These are phyloP conservation scores for Malurus cyaneus DNA, from an alignment of 2,113 vertebrate species.

Conservation along the genomic window DNA sequence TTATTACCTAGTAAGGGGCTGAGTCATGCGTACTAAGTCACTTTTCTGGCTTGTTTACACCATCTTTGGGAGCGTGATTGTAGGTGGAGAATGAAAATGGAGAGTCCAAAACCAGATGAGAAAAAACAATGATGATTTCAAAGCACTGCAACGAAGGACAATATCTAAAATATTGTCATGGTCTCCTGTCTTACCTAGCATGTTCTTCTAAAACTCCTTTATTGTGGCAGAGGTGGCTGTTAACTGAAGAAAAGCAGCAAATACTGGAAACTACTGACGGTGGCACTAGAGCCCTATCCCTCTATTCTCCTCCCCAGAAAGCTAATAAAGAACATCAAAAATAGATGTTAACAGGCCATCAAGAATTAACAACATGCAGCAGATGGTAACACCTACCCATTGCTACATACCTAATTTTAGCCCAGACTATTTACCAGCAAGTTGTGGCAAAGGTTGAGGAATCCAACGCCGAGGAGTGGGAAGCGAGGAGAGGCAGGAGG, in stretches of 20 bases:
- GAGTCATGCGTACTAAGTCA: background rate
- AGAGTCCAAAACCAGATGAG: background rate
- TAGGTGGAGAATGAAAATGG: background rate
- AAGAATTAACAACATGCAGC: slow-evolving; percentile 47
- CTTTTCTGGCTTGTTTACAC: background rate
- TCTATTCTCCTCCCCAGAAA: background rate
- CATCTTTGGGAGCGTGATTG: background rate
- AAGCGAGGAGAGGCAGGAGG: background rate
- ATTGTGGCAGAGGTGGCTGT: background rate
- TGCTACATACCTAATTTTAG: slow-evolving; percentile 49
- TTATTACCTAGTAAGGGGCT: background rate
- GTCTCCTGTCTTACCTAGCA: background rate
- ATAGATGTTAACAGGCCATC: slow-evolving; percentile 45
- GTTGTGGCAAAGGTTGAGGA: slow-evolving; percentile 46
- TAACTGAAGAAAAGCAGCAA: background rate
- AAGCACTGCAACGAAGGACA: background rate
- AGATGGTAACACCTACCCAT: slow-evolving; percentile 62
- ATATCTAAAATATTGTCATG: background rate
- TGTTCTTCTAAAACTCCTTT: background rate
- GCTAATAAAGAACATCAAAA: slow-evolving; percentile 40
- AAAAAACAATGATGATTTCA: background rate
- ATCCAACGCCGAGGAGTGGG: background rate
- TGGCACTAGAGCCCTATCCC: slow-evolving; percentile 55
- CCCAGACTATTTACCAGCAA: slow-evolving; percentile 54
- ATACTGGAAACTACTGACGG: slow-evolving; percentile 22